These are phyloP conservation scores for Zeuzera pyrina DNA, from an alignment of 2,888 invertebrate species.

Conservation along the genomic window DNA sequence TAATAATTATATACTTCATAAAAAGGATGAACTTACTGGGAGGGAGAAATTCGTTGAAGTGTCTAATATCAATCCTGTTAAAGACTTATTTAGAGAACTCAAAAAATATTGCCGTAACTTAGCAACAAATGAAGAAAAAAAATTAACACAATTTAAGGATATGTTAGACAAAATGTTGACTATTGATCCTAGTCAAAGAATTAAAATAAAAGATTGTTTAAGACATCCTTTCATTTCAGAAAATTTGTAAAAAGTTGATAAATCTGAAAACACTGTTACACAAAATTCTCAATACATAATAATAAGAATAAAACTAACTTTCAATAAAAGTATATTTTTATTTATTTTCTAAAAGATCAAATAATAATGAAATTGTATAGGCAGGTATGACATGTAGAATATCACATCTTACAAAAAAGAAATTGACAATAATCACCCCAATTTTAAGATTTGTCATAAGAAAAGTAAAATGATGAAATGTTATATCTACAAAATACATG, in stretches of 20 bases:
- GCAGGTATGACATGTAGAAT: slow-evolving; percentile 30
- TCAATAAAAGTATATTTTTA: slow-evolving; percentile 49
- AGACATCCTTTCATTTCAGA: slow-evolving; percentile 90
- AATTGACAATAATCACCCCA: too few relatives aligned
- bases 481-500: too few relatives aligned
- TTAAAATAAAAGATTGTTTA: slow-evolving; percentile 90
- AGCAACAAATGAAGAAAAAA: slow-evolving; percentile 87
- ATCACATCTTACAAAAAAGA: slow-evolving; percentile 58
- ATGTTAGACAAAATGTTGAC: slow-evolving; percentile 92
- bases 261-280: slow-evolving; percentile 5
- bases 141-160: slow-evolving; percentile 93
- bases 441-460: too few relatives aligned
- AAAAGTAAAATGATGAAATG: too few relatives aligned
- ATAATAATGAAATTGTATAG: slow-evolving; percentile 56
- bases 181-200: slow-evolving; percentile 90
- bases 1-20: slow-evolving; percentile 96
- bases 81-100: slow-evolving; percentile 92
- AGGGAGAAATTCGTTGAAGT: slow-evolving; percentile 96
- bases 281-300: slow-evolving; percentile 9
- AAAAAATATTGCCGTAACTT: slow-evolving; percentile 85
- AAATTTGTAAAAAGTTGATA: slow-evolving; percentile 31
- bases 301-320: slow-evolving; percentile 32
- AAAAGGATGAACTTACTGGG: slow-evolving; percentile 97
- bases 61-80: slow-evolving; percentile 84
- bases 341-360: slow-evolving; percentile 48